These are phyloP conservation scores for Lasioglossum leucozonium DNA, from an alignment of 2,888 invertebrate species.

Conservation along the genomic window DNA sequence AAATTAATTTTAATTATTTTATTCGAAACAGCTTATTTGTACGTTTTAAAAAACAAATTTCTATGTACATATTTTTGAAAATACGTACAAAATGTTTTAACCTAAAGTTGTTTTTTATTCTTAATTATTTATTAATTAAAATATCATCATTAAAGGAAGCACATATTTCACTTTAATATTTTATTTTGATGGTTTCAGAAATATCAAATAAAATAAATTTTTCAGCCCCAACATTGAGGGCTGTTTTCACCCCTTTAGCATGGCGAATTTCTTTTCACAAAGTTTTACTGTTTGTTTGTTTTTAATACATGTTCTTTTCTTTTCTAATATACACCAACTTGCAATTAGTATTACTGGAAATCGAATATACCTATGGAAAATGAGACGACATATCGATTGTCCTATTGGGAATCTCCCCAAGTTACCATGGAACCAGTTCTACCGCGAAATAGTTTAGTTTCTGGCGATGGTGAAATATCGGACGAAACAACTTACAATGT, in stretches of 20 bases:
- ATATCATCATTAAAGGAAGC: neutral
- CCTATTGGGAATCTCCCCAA: constrained; percentile 77
- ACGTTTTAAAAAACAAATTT: neutral
- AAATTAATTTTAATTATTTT: neutral
- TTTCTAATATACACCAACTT: neutral
- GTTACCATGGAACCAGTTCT: constrained; percentile 73
- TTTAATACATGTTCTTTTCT: neutral
- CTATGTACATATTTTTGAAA: neutral
- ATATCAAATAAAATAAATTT: neutral
- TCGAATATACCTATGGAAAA: constrained; percentile 85
- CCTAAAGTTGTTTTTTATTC: neutral
- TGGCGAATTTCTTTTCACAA: neutral
- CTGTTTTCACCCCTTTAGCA: neutral
- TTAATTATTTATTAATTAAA: neutral
- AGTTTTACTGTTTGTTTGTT: neutral
- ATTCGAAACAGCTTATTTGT: too few species aligned
- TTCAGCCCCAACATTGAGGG: neutral
- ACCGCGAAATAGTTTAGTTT: constrained; percentile 83
- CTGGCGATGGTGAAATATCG: constrained; percentile 84
- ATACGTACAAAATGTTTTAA: neutral
- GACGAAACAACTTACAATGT: constrained; percentile 87
- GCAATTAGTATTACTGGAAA: constrained; percentile 82
- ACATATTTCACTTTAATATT: neutral
- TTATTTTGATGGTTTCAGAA: neutral
- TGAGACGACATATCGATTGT: constrained; percentile 86